Conservation (phyloP, 1,140 invertebrate species). For the Rhynchophorus ferrugineus region DNA sequence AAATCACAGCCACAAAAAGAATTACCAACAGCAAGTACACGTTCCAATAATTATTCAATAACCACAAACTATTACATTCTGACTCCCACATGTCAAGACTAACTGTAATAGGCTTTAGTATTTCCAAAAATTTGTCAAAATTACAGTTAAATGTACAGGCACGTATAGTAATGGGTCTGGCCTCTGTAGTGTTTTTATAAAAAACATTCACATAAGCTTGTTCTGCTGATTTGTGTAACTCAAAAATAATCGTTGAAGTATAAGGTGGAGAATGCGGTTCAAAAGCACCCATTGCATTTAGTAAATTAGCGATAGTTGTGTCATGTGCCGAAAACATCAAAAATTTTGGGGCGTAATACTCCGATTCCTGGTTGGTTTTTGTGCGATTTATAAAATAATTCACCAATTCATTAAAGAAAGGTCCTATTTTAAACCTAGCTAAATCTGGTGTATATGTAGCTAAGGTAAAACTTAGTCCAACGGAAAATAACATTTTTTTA, state of each 20-base stretch:
- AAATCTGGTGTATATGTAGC: constrained; percentile 45
- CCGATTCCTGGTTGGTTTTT: neutral
- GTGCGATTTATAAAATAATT: constrained; percentile 29
- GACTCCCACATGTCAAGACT: constrained; percentile 26
- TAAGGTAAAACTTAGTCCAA: constrained; percentile 46
- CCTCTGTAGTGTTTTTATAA: constrained; percentile 53
- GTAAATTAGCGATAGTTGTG: constrained; percentile 67
- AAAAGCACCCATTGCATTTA: constrained; percentile 66
- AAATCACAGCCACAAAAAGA: constrained; percentile 3
- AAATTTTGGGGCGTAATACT: constrained; percentile 46
- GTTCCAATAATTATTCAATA: constrained; percentile 9
- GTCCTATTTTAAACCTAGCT: constrained; percentile 52
- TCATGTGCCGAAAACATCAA: constrained; percentile 78
- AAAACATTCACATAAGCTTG: constrained; percentile 46
- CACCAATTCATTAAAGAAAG: constrained; percentile 45
- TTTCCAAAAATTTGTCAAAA: constrained; percentile 45
- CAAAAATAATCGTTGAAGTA: constrained; percentile 61
- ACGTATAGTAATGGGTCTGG: constrained; percentile 48
- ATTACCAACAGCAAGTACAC: constrained; percentile 13
- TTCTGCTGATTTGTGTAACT: constrained; percentile 48
- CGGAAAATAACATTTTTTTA: constrained; percentile 44
- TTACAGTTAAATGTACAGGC: constrained; percentile 54
- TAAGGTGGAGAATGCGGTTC: constrained; percentile 68
- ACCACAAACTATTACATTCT: constrained; percentile 27
- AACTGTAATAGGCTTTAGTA: constrained; percentile 30